Percentiles rank a stretch among this genome's conserved stretches.
Evolutionary conservation across 2,888 invertebrate species (phyloP).

Genomic region (Amphiduros pacificus): DNA sequence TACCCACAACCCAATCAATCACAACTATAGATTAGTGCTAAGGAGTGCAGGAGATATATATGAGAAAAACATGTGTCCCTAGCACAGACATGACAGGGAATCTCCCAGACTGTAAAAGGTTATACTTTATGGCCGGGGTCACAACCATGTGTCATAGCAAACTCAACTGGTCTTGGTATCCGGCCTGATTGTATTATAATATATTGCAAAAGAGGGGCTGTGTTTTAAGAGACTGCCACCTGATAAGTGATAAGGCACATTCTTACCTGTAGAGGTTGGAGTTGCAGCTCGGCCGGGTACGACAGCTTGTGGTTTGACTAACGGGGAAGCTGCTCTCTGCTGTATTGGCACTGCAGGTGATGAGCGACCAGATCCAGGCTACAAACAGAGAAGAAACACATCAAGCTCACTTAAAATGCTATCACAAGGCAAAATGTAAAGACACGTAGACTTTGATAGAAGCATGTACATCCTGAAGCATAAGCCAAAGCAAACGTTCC

Average conservation of each 20-base stretch:
- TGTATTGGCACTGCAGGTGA: slow-evolving; percentile 21
- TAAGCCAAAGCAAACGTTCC: too few species aligned
- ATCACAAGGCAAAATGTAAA: too few species aligned
- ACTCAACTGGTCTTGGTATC: slow-evolving; percentile 7
- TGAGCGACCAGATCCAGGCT: slow-evolving; percentile 12
- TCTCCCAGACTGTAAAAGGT: background rate
- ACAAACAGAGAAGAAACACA: too few species aligned
- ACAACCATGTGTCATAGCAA: slow-evolving; percentile 1
- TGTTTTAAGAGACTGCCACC: too few species aligned
- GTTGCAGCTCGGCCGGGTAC: background rate
- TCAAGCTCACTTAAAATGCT: too few species aligned
- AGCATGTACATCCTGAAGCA: too few species aligned
- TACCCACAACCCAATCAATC: too few species aligned
- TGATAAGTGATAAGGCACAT: too few species aligned
- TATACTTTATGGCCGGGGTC: slow-evolving; percentile 13
- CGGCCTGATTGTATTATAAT: background rate
- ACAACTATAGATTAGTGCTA: too few species aligned
- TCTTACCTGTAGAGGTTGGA: background rate
- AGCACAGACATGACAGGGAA: too few species aligned
- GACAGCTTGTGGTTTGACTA: background rate
- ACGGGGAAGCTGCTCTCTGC: slow-evolving; percentile 3
- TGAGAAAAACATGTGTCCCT: too few species aligned
- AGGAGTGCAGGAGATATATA: too few species aligned
- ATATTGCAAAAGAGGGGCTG: background rate
- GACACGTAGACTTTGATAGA: background rate